Evolutionary conservation across 1,140 invertebrate genomes (phyloP).

Genomic region (Cepaea nemoralis): DNA sequence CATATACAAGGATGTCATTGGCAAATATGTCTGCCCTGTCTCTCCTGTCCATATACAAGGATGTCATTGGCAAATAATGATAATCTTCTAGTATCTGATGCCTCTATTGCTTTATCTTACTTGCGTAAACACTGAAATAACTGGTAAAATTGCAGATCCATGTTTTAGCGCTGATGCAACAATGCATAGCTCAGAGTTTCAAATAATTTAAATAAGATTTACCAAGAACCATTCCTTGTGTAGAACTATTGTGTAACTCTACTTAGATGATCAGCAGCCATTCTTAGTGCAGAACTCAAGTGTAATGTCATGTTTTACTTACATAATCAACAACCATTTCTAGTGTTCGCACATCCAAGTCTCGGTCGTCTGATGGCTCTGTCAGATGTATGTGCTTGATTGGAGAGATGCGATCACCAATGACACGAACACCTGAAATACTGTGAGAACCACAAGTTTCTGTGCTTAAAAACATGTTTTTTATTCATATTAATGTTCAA

Average conservation of each 20-base stretch:
- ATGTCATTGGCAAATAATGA: no score
- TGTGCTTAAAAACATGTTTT: no score
- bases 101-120: no score
- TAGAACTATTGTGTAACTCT: neutral
- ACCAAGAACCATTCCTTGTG: neutral
- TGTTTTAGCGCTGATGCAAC: no score
- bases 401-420: constrained; percentile 79
- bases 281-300: neutral
- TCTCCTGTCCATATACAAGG: no score
- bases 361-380: constrained; percentile 71
- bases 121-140: no score
- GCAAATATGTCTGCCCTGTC: no score
- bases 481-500: no score
- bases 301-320: constrained; percentile 41
- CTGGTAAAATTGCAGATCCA: no score
- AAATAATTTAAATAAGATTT: neutral
- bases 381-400: constrained; percentile 85
- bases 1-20: no score
- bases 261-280: neutral
- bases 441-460: constrained; percentile 52
- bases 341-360: constrained; percentile 76
- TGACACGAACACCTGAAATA: constrained; percentile 75
- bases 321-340: constrained; percentile 77
- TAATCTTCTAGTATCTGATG: no score
- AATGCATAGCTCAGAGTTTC: neutral